Base-by-base conservation (phyloP, 2,797 vertebrate species). In the Leucoraja ocellata region DNA sequence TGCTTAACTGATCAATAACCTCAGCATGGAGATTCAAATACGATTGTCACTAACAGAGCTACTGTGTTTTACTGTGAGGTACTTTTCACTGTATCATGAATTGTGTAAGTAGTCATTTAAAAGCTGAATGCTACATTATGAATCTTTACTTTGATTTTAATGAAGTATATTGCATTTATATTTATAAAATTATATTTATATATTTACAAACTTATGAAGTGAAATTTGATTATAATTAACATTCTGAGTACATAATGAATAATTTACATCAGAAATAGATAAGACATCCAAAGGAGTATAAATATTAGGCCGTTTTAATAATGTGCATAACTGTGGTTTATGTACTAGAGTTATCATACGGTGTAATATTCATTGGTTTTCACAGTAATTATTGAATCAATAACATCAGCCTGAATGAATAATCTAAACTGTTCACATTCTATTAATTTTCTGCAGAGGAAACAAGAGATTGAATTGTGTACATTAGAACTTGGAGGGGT, bases 401-500 rank as follows among this genome's bases (percentile, higher is more conserved):
- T 73, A 58, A 76, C 11, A 73, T n/a, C 25, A 54, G 68, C 54
- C 11, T 92, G 71, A 92, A 46, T 25, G 90, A 39, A 54, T 68
- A 71, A 28, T 65, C 84, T 28, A 74, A 74, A 91, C 36, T 91
- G 3, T 91, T 54, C 36, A 46, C 28, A 74, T 54, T 91, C 39
- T 21, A 74, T 74, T 91, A 74, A 91, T 76, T 76, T 76, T 54
- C 90, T 54, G 68, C 90, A 54, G 0, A 92, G 90, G 54, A 76
- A 92, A 54, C 25, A 28, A 54, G 90, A 54, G 36, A n/a, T 74
- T 46, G 76, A 76, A 32, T n/a, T 92, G 71, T 28, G 90, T 39
- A 76, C 11, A 46, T 74, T n/a, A n/a, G 90, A 92, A 74, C 90
- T 92, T 68, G 39, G 36, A 92, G 71, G 21, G 71, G 46, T 73